Percentiles rank a stretch among this genome's conserved stretches.
These are phyloP conservation scores for Oryctes rhinoceros DNA, from an alignment of 1,140 invertebrate species.

Conservation along the genomic window DNA sequence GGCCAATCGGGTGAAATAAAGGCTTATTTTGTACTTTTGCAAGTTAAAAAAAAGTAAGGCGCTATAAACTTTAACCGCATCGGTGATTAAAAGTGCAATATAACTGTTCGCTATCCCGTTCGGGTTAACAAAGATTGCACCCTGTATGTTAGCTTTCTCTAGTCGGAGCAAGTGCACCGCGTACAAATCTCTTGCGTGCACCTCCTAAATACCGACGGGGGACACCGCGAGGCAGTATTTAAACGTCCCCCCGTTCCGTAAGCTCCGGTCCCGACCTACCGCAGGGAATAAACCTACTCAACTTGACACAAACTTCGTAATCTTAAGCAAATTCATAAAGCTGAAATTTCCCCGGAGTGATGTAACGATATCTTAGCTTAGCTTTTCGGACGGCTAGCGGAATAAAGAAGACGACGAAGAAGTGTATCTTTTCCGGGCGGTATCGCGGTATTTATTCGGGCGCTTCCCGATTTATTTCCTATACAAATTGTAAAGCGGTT, in stretches of 20 bases:
- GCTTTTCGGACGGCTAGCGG: conserved; percentile 39
- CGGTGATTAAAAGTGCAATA: no score
- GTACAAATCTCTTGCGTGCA: conserved; percentile 42
- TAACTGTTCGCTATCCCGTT: no score
- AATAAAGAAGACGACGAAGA: conserved; percentile 45
- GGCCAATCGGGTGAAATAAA: no score
- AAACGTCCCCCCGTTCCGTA: conserved; percentile 46
- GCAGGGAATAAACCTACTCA: conserved; percentile 48
- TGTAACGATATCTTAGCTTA: conserved; percentile 50
- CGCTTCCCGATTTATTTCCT: conserved; percentile 14
- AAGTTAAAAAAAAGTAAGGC: no score
- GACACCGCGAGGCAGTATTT: conserved; percentile 43
- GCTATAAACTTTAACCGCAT: no score
- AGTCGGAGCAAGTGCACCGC: neutral
- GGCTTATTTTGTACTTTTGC: no score
- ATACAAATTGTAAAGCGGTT: conserved; percentile 21
- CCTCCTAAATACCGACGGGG: conserved; percentile 47
- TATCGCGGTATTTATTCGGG: conserved; percentile 6
- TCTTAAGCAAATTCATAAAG: conserved; percentile 57
- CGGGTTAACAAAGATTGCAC: no score
- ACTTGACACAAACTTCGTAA: conserved; percentile 52
- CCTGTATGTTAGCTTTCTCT: no score
- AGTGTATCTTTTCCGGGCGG: neutral
- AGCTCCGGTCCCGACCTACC: conserved; percentile 15
- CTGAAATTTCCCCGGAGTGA: conserved; percentile 52